Conservation (phyloP, 1,140 invertebrate genomes). For the Scaptodrosophila lebanonensis region DNA sequence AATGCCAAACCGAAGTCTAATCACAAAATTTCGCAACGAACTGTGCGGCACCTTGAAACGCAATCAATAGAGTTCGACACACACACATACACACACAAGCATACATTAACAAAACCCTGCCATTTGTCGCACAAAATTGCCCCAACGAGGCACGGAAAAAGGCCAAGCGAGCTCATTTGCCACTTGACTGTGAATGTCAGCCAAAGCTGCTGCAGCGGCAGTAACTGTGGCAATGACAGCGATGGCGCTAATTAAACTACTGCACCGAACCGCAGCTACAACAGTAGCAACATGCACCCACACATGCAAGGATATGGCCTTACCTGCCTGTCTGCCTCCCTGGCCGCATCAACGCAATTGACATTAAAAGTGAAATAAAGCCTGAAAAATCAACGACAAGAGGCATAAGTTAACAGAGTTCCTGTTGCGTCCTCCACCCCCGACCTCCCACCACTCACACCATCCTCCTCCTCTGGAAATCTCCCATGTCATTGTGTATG, state of each 20-base stretch:
- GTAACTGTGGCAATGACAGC: no score
- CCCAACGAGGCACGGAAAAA: neutral
- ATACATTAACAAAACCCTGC: slow-evolving; percentile 33
- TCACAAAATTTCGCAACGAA: slow-evolving; percentile 18
- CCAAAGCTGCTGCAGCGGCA: no score
- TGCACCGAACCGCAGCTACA: slow-evolving; percentile 10
- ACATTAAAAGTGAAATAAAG: slow-evolving; percentile 55
- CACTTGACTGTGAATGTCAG: slow-evolving; percentile 59
- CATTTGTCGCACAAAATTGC: slow-evolving; percentile 26
- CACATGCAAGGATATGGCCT: no score
- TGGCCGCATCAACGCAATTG: no score
- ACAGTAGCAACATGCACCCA: neutral
- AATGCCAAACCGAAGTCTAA: slow-evolving; percentile 26
- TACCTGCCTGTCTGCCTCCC: no score
- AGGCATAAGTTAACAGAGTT: no score
- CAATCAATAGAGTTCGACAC: neutral
- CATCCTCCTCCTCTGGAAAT: no score
- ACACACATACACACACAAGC: neutral
- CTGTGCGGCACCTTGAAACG: neutral
- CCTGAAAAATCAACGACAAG: slow-evolving; percentile 20
- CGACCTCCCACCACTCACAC: no score
- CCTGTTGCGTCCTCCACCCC: no score
- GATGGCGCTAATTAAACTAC: slow-evolving; percentile 62
- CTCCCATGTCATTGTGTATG: no score
- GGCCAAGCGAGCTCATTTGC: neutral